A percentile compares a stretch with the other conserved stretches of the same genome.
phyloP scores from a whole-genome alignment of 2,888 invertebrate species.

The Poecilobothrus nobilitatus region DNA sequence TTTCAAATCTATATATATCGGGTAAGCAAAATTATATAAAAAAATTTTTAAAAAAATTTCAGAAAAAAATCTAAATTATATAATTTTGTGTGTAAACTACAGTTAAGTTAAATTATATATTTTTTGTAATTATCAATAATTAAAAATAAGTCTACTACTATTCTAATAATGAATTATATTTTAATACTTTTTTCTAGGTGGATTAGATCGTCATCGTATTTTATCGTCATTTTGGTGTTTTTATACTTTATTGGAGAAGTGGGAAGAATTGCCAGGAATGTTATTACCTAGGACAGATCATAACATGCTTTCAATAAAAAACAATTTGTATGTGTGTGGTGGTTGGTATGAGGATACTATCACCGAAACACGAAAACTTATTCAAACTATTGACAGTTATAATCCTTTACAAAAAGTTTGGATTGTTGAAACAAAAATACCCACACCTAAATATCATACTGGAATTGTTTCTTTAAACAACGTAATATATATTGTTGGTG shows the following conservation, averaged over 20 bases:
- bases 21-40: slow-evolving; percentile 28
- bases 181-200: slow-evolving; percentile 32
- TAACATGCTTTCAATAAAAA: slow-evolving; percentile 51
- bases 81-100: too few relatives aligned
- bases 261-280: slow-evolving; percentile 50
- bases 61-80: too few relatives aligned
- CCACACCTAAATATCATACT: slow-evolving; percentile 59
- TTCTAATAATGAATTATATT: too few relatives aligned
- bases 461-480: slow-evolving; percentile 54
- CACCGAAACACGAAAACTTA: slow-evolving; percentile 48
- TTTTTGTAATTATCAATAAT: too few relatives aligned
- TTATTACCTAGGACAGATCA: slow-evolving; percentile 57
- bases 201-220: slow-evolving; percentile 42
- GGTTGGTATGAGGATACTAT: slow-evolving; percentile 54
- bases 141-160: too few relatives aligned
- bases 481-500: slow-evolving; percentile 60
- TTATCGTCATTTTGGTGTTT: slow-evolving; percentile 48
- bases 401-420: slow-evolving; percentile 51
- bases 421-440: slow-evolving; percentile 53
- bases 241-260: slow-evolving; percentile 46
- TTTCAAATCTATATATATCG: slow-evolving; percentile 38
- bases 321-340: slow-evolving; percentile 55
- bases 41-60: neutral
- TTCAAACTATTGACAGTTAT: slow-evolving; percentile 57
- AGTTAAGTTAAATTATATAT: too few relatives aligned